phyloP scores from a whole-genome alignment of 2,113 vertebrate species.

The Odontesthes bonariensis region DNA sequence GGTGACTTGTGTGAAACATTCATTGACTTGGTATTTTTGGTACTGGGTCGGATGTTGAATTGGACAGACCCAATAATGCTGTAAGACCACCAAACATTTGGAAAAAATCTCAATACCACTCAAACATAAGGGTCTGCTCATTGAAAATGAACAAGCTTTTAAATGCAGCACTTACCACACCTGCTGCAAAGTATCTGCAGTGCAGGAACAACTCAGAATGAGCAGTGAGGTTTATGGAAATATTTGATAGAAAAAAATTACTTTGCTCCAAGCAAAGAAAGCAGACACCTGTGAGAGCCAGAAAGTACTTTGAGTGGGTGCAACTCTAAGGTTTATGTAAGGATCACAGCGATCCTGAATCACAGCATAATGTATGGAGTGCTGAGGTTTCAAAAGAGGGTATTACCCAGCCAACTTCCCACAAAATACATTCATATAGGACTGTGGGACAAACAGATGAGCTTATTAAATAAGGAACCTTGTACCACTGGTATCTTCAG shows the following conservation, averaged over 20 bases:
- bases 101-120: too few relatives aligned
- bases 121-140: too few relatives aligned
- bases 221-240: neutral
- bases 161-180: neutral
- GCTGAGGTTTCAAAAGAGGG: neutral
- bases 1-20: neutral
- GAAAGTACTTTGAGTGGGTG: neutral
- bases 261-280: neutral
- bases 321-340: neutral
- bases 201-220: neutral
- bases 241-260: neutral
- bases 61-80: too few relatives aligned
- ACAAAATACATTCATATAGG: neutral
- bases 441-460: neutral
- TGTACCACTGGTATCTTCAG: neutral
- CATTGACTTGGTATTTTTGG: too few relatives aligned
- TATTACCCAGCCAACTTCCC: neutral
- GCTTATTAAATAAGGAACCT: neutral
- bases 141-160: neutral
- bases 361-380: neutral
- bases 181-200: neutral
- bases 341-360: neutral
- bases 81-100: too few relatives aligned
- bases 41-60: too few relatives aligned
- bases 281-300: slow-evolving; percentile 4